Conservation (phyloP, 2,888 invertebrate species). For the Agrochola litura region DNA sequence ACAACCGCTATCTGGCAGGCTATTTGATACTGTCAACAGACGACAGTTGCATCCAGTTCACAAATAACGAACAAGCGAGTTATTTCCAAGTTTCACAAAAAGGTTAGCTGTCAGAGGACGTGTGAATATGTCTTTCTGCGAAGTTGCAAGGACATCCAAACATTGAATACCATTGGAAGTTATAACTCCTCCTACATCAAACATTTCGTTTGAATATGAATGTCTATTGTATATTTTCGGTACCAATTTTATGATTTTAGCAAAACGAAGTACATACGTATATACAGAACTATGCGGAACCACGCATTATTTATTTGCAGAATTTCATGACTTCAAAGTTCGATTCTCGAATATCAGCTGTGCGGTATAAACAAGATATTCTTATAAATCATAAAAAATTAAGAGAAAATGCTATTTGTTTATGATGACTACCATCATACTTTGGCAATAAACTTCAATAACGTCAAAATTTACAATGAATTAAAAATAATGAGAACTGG, state of each 20-base stretch:
- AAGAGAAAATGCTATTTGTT: constrained; percentile 29
- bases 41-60: constrained; percentile 42
- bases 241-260: constrained; percentile 44
- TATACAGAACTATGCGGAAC: constrained; percentile 57
- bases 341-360: constrained; percentile 50
- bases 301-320: constrained; percentile 47
- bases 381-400: constrained; percentile 36
- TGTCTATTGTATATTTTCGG: constrained; percentile 49
- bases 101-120: constrained; percentile 22
- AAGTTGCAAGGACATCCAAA: constrained; percentile 23
- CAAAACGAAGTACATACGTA: constrained; percentile 34
- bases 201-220: constrained; percentile 34
- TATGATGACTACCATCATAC: constrained; percentile 24
- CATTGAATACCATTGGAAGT: constrained; percentile 33
- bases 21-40: constrained; percentile 54
- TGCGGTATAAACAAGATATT: constrained; percentile 38
- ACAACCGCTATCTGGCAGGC: constrained; percentile 54
- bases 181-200: constrained; percentile 49
- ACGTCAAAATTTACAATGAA: constrained; percentile 21
- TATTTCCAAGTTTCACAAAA: constrained; percentile 24
- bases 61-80: constrained; percentile 18
- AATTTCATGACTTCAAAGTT: constrained; percentile 51
- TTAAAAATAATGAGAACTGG: constrained; percentile 27
- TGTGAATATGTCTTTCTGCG: constrained; percentile 24
- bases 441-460: constrained; percentile 42